phyloP scores from a whole-genome alignment of 2,113 vertebrate species.

The Hucho hucho region DNA sequence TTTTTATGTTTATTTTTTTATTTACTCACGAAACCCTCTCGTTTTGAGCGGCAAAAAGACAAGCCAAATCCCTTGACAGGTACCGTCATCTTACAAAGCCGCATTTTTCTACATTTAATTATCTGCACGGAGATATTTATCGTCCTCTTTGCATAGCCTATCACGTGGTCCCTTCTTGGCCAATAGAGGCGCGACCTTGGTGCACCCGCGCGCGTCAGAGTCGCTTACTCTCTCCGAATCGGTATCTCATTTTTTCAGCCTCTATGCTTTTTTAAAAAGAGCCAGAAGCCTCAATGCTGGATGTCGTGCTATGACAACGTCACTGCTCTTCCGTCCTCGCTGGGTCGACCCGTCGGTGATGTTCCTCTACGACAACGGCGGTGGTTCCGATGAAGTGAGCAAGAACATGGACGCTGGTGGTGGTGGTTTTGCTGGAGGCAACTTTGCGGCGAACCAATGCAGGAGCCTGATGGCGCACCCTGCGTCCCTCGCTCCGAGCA shows the following conservation, averaged over 20 bases:
- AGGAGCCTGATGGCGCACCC: constrained; percentile 96
- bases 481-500: constrained; percentile 84
- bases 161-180: constrained; percentile 79
- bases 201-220: constrained; percentile 86
- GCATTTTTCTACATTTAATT: constrained; percentile 77
- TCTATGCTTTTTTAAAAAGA: constrained; percentile 95
- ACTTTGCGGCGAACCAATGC: constrained; percentile 93
- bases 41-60: constrained; percentile 13
- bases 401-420: constrained; percentile 94
- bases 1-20: background rate
- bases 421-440: constrained; percentile 80
- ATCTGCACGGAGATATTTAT: constrained; percentile 82
- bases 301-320: constrained; percentile 98
- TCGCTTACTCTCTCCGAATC: constrained; percentile 80
- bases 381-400: constrained; percentile 86
- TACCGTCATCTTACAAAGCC: constrained; percentile 53
- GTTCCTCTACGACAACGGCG: constrained; percentile 95
- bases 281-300: constrained; percentile 90
- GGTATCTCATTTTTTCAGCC: constrained; percentile 90
- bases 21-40: constrained; percentile 1
- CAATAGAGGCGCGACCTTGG: constrained; percentile 79
- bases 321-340: constrained; percentile 98
- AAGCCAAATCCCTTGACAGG: constrained; percentile 23
- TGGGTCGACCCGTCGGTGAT: constrained; percentile 98
- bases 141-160: constrained; percentile 85